These are phyloP conservation scores for Esox masquinongy DNA, from an alignment of 2,797 vertebrate genomes.

Conservation along the genomic window DNA sequence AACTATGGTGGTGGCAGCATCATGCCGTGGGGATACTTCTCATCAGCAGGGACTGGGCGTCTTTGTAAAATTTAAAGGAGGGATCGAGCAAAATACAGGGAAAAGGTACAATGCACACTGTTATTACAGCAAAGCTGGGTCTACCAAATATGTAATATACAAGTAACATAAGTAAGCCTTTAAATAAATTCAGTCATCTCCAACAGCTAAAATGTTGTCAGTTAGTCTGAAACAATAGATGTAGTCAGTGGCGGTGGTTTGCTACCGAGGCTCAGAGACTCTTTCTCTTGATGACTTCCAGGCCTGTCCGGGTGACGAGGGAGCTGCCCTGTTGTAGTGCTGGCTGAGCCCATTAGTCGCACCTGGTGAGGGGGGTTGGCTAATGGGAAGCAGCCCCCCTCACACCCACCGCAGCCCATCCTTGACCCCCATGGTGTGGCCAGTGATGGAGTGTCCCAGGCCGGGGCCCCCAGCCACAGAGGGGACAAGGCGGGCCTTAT, in stretches of 20 bases:
- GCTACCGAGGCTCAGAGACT: slow-evolving; percentile 33
- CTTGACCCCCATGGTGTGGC: slow-evolving; percentile 65
- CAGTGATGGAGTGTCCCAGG: slow-evolving; percentile 61
- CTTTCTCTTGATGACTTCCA: slow-evolving; percentile 81
- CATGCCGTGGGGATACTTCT: too few species aligned
- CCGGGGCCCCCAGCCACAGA: slow-evolving; percentile 51
- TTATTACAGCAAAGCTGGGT: too few species aligned
- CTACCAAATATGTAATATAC: too few species aligned
- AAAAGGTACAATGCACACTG: too few species aligned
- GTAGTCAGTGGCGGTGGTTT: slow-evolving; percentile 19
- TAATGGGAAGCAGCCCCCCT: slow-evolving; percentile 82
- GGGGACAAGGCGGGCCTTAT: slow-evolving; percentile 83
- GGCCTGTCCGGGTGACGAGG: slow-evolving; percentile 67
- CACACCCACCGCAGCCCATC: slow-evolving; percentile 36
- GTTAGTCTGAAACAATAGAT: background rate
- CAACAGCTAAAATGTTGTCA: background rate
- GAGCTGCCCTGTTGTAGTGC: slow-evolving; percentile 74
- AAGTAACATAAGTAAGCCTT: background rate
- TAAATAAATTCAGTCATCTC: background rate
- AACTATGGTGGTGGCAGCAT: too few species aligned
- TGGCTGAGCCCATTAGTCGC: slow-evolving; percentile 84
- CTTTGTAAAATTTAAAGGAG: too few species aligned
- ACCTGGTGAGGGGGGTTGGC: slow-evolving; percentile 78
- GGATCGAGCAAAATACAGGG: too few species aligned
- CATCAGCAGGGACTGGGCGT: too few species aligned